A percentile compares a stretch with the other conserved stretches of the same genome.
Evolutionary conservation across 2,888 invertebrate species (phyloP).

Genomic region (Drosophila kambysellisi): DNA sequence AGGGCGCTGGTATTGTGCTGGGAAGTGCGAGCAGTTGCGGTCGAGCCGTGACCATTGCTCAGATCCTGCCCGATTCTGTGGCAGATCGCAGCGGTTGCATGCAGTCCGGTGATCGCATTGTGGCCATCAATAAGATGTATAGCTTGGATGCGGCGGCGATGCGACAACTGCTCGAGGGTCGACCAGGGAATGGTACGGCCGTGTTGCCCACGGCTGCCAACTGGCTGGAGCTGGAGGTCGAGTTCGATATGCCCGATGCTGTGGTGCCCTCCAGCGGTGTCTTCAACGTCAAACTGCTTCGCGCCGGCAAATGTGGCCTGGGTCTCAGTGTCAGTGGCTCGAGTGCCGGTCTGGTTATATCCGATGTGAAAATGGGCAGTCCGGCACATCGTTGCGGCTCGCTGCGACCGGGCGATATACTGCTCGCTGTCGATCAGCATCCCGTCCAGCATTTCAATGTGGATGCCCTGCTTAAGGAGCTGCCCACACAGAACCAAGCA

Average conservation of each 20-base stretch:
- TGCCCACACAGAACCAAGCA: constrained; percentile 62
- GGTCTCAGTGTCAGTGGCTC: constrained; percentile 95
- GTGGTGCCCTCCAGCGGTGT: constrained; percentile 96
- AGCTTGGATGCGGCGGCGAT: constrained; percentile 88
- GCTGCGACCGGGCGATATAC: constrained; percentile 93
- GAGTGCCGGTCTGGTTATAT: constrained; percentile 90
- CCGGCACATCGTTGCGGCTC: constrained; percentile 96
- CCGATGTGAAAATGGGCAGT: constrained; percentile 95
- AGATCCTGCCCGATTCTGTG: constrained; percentile 83
- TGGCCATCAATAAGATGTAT: constrained; percentile 93
- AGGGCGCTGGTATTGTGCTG: constrained; percentile 84
- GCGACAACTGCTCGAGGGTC: constrained; percentile 85
- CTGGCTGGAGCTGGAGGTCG: constrained; percentile 92
- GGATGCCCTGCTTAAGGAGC: constrained; percentile 84
- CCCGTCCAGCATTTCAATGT: constrained; percentile 87
- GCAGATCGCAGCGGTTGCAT: constrained; percentile 89
- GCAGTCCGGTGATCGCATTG: constrained; percentile 92
- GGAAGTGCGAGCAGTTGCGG: constrained; percentile 81
- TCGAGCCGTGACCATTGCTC: constrained; percentile 82
- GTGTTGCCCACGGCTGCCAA: constrained; percentile 84
- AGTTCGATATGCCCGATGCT: constrained; percentile 96
- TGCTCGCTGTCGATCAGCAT: constrained; percentile 94
- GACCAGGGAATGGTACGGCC: constrained; percentile 13
- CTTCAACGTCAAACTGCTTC: constrained; percentile 94
- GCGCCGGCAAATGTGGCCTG: constrained; percentile 90